Evolutionary conservation across 2,888 invertebrate genomes (phyloP).

Genomic region (Troides oblongomaculatus): DNA sequence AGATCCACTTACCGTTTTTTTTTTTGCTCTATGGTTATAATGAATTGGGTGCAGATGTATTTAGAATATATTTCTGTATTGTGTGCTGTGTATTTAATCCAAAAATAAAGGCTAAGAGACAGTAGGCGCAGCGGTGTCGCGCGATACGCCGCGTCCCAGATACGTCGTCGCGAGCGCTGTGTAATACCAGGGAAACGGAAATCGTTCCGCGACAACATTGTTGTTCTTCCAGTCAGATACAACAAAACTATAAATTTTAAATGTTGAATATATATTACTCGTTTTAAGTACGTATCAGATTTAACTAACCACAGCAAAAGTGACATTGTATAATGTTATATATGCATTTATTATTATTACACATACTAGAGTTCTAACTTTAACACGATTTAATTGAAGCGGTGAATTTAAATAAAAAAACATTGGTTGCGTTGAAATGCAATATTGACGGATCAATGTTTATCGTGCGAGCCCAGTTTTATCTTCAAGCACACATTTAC

Average conservation of each 20-base stretch:
- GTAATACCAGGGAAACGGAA: constrained; percentile 67
- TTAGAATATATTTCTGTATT: background rate
- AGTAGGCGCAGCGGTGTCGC: constrained; percentile 34
- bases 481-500: constrained; percentile 33
- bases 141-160: constrained; percentile 65
- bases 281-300: constrained; percentile 1
- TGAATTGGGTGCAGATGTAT: constrained; percentile 1
- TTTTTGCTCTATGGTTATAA: background rate
- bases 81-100: constrained; percentile 10
- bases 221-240: constrained; percentile 50
- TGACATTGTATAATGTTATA: background rate
- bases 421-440: constrained; percentile 3
- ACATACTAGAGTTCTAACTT: background rate
- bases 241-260: constrained; percentile 36
- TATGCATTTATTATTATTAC: background rate
- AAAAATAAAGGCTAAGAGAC: constrained; percentile 22
- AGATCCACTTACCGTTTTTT: background rate
- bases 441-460: constrained; percentile 32
- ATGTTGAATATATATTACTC: constrained; percentile 29
- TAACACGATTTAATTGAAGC: background rate
- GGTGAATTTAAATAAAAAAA: background rate
- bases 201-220: constrained; percentile 75
- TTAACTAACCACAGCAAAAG: background rate
- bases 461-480: constrained; percentile 36
- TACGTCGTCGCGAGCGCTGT: constrained; percentile 59